Percentiles rank a stretch among this genome's conserved stretches.
phyloP scores from a whole-genome alignment of 2,113 vertebrate species.

The Lepisosteus oculatus region DNA sequence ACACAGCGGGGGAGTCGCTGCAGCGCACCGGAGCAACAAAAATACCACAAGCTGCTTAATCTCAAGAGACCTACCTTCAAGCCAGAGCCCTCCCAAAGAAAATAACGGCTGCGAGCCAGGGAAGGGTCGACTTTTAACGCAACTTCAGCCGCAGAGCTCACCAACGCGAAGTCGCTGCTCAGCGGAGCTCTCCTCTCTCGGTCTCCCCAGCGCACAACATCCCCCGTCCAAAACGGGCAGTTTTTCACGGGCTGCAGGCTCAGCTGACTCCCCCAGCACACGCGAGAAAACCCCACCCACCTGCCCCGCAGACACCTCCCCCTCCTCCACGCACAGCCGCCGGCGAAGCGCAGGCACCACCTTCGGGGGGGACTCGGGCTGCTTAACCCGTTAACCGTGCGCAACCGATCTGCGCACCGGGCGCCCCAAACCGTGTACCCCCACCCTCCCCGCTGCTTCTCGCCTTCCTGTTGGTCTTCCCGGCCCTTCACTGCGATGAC shows the following conservation, averaged over 20 bases:
- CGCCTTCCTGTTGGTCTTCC: background rate
- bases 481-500: no score
- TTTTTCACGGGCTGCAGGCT: conserved; percentile 53
- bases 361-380: background rate
- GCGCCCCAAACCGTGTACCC: no score
- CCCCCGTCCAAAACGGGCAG: conserved; percentile 38
- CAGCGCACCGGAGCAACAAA: background rate
- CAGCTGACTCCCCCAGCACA: conserved; percentile 30
- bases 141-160: no score
- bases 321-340: conserved; percentile 22
- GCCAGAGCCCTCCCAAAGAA: conserved; percentile 16
- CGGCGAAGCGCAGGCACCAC: conserved; percentile 28
- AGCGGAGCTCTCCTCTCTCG: conserved; percentile 32
- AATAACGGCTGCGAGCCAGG: background rate
- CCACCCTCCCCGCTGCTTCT: background rate
- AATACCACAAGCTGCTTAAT: conserved; percentile 1
- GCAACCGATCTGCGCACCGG: no score
- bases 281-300: conserved; percentile 47
- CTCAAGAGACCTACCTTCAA: conserved; percentile 11
- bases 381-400: conserved; percentile 1
- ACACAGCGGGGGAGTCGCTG: background rate
- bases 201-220: conserved; percentile 48
- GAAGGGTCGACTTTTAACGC: background rate
- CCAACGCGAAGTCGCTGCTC: background rate
- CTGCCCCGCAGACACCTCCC: conserved; percentile 43